Percentiles rank a stretch among this genome's conserved stretches.
These are phyloP conservation scores for Hippolais icterina DNA, from an alignment of 2,113 vertebrate species.

Conservation along the genomic window DNA sequence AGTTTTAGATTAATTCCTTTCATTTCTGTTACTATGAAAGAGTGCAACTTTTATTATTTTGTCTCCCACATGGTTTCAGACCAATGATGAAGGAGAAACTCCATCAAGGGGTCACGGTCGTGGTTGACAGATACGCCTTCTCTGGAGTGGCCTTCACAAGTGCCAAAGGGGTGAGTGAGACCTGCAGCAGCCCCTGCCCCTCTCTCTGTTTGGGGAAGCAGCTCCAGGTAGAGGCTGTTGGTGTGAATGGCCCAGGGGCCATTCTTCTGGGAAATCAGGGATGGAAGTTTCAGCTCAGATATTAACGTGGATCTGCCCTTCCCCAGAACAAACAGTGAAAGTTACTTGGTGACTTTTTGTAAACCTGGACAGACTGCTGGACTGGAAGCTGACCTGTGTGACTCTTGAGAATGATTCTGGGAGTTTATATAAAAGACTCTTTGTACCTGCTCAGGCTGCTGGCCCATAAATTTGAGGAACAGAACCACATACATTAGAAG, in stretches of 20 bases:
- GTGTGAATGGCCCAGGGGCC: background rate
- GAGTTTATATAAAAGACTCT: background rate
- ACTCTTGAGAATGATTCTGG: background rate
- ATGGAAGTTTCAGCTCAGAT: background rate
- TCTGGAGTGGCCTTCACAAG: slow-evolving; percentile 94
- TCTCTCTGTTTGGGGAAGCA: background rate
- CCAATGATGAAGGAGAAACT: slow-evolving; percentile 82
- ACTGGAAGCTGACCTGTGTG: background rate
- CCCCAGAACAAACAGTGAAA: background rate
- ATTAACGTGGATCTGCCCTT: background rate
- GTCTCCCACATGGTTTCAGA: background rate
- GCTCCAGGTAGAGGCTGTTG: background rate
- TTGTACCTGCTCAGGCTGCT: background rate
- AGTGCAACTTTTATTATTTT: background rate
- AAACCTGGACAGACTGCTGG: background rate
- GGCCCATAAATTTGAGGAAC: background rate
- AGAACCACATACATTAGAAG: fast-evolving
- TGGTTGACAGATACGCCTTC: slow-evolving; percentile 94
- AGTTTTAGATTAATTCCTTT: background rate
- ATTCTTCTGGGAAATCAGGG: background rate
- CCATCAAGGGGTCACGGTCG: slow-evolving; percentile 83
- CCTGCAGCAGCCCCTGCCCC: background rate
- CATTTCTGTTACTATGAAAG: background rate
- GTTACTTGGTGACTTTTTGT: background rate
- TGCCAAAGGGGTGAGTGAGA: slow-evolving; percentile 86